phyloP scores from a whole-genome alignment of 2,888 invertebrate genomes.

The Neoascia interrupta region DNA sequence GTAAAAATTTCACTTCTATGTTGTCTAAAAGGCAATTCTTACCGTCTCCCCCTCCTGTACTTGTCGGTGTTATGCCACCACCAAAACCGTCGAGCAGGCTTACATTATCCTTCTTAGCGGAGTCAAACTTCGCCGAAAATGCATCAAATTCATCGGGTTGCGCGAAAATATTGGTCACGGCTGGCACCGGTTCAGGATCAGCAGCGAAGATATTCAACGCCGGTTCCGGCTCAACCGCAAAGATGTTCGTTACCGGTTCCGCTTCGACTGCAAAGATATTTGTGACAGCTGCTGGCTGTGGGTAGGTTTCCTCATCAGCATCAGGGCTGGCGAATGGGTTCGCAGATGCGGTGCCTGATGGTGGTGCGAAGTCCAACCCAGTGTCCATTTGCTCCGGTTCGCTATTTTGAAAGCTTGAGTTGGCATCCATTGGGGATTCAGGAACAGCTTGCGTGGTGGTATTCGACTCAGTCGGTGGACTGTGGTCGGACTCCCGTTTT shows the following conservation, averaged over 20 bases:
- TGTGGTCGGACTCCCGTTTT: slow-evolving; percentile 74
- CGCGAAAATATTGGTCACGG: slow-evolving; percentile 75
- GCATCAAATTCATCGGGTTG: slow-evolving; percentile 89
- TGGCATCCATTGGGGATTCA: slow-evolving; percentile 72
- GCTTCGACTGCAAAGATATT: slow-evolving; percentile 74
- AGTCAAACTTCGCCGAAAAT: slow-evolving; percentile 93
- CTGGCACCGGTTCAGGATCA: slow-evolving; percentile 77
- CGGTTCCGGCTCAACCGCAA: slow-evolving; percentile 69
- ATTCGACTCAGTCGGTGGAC: slow-evolving; percentile 75
- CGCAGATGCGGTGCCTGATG: slow-evolving; percentile 77
- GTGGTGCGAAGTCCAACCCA: slow-evolving; percentile 75
- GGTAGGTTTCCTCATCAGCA: slow-evolving; percentile 74
- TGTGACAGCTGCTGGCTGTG: slow-evolving; percentile 71
- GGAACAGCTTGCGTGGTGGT: slow-evolving; percentile 72
- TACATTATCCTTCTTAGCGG: slow-evolving; percentile 80
- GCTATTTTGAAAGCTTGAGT: slow-evolving; percentile 71
- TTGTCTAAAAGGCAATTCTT: too few species aligned
- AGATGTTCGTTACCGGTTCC: slow-evolving; percentile 47
- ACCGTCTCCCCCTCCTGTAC: slow-evolving; percentile 76
- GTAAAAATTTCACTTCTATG: too few species aligned
- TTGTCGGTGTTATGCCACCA: slow-evolving; percentile 74
- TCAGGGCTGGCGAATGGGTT: slow-evolving; percentile 81
- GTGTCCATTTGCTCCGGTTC: slow-evolving; percentile 78
- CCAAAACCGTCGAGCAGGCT: slow-evolving; percentile 78
- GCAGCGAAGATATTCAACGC: slow-evolving; percentile 72